These are phyloP conservation scores for Pteruthius melanotis DNA, from an alignment of 2,113 vertebrate species.

Conservation along the genomic window DNA sequence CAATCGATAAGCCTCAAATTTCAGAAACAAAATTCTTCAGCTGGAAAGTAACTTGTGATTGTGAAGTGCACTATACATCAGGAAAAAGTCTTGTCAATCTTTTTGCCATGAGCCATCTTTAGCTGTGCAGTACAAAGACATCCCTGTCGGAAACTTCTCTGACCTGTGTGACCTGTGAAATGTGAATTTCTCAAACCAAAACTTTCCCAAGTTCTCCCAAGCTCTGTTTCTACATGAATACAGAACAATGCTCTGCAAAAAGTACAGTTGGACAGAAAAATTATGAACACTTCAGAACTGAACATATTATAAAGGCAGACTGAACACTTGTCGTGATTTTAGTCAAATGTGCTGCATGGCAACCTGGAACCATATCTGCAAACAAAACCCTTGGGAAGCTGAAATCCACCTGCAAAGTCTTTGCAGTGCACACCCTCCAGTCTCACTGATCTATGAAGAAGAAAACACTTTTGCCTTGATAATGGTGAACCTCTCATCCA, in stretches of 20 bases:
- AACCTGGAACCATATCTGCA: neutral
- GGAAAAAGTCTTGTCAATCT: neutral
- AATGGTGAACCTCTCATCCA: neutral
- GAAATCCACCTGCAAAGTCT: neutral
- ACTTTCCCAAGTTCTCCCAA: neutral
- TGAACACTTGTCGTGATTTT: neutral
- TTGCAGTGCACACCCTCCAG: neutral
- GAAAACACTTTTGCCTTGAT: neutral
- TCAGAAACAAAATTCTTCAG: slow-evolving; percentile 44
- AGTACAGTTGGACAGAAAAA: neutral
- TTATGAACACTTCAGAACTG: neutral
- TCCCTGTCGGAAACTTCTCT: neutral
- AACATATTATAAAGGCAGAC: neutral
- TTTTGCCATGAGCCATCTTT: neutral
- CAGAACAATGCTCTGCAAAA: neutral
- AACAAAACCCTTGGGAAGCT: neutral
- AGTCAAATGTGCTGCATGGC: neutral
- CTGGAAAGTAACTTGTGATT: slow-evolving; percentile 50
- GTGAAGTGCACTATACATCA: neutral
- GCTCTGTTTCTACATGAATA: neutral
- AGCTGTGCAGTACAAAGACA: neutral
- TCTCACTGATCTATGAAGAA: neutral
- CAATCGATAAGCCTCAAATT: slow-evolving; percentile 49
- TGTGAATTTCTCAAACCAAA: neutral
- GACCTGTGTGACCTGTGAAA: neutral